Evolutionary conservation across 2,888 invertebrate species (phyloP).

Genomic region (Axea sp.): DNA sequence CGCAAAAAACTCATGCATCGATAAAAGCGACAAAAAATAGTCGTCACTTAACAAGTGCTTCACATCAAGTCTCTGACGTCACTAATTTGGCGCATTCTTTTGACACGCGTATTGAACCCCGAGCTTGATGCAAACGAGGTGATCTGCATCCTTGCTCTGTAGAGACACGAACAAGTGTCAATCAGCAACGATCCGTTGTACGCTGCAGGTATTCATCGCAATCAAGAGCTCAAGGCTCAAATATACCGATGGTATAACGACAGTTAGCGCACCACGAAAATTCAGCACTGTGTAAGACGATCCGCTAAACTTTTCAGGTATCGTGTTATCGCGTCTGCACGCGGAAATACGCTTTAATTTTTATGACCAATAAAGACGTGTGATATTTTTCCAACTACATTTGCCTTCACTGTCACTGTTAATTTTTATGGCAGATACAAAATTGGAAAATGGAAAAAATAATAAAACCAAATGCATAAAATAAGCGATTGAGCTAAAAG

Average conservation of each 20-base stretch:
- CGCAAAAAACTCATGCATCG: constrained; percentile 13
- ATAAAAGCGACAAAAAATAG: constrained; percentile 22
- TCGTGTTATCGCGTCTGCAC: no score
- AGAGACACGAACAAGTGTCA: constrained; percentile 74
- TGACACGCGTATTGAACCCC: constrained; percentile 41
- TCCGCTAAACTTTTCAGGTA: no score
- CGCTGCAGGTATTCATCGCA: constrained; percentile 67
- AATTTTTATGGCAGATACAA: no score
- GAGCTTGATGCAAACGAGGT: constrained; percentile 51
- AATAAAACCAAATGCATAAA: no score
- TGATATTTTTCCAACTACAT: no score
- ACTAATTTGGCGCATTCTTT: constrained; percentile 53
- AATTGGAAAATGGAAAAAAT: no score
- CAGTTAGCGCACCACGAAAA: constrained; percentile 50
- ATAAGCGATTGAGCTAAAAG: no score
- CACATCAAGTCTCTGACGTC: constrained; percentile 30
- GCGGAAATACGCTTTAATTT: no score
- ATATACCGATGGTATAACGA: constrained; percentile 63
- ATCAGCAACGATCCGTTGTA: constrained; percentile 69
- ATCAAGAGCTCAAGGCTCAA: constrained; percentile 68
- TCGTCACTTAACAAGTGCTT: constrained; percentile 37
- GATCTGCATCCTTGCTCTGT: constrained; percentile 65
- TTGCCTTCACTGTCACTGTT: no score
- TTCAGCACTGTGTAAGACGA: constrained; percentile 44
- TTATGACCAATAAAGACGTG: no score